A percentile compares a stretch with the other conserved stretches of the same genome.
Conservation (phyloP, 2,797 vertebrate genomes). For the Eutrigla gurnardus region DNA sequence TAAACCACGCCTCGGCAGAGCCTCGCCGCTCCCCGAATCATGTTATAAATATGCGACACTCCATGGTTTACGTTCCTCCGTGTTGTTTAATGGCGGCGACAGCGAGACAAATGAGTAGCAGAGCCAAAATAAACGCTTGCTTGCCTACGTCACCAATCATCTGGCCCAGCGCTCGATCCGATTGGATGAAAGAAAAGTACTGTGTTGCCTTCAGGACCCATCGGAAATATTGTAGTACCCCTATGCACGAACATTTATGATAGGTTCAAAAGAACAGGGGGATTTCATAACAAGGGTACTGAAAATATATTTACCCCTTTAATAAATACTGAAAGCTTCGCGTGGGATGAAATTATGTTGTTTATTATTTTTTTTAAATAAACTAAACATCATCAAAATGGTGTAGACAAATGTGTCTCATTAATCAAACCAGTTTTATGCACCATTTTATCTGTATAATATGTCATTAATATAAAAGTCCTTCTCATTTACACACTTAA, state of each 20-base stretch:
- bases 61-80: constrained; percentile 70
- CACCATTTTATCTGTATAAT: too few relatives aligned
- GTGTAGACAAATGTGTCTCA: too few relatives aligned
- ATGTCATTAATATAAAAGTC: too few relatives aligned
- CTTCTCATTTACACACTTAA: too few relatives aligned
- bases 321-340: neutral
- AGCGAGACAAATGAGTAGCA: constrained; percentile 77
- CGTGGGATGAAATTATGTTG: too few relatives aligned
- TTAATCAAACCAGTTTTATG: too few relatives aligned
- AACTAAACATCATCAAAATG: too few relatives aligned
- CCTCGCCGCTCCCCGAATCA: constrained; percentile 51
- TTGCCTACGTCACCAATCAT: constrained; percentile 79
- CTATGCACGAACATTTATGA: neutral
- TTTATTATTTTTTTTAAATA: too few relatives aligned
- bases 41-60: constrained; percentile 67
- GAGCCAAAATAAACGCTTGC: constrained; percentile 86
- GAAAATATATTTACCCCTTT: neutral
- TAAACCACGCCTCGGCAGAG: constrained; percentile 36
- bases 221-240: neutral
- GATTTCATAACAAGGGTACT: neutral
- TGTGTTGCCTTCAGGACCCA: constrained; percentile 26
- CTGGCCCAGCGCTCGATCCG: constrained; percentile 60
- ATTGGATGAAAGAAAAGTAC: constrained; percentile 63
- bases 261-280: neutral
- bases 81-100: constrained; percentile 86